Evolutionary conservation across 2,113 vertebrate species (phyloP), one percentile per base, ranked within the genome.

Genomic region (Leucosticte australis): DNA sequence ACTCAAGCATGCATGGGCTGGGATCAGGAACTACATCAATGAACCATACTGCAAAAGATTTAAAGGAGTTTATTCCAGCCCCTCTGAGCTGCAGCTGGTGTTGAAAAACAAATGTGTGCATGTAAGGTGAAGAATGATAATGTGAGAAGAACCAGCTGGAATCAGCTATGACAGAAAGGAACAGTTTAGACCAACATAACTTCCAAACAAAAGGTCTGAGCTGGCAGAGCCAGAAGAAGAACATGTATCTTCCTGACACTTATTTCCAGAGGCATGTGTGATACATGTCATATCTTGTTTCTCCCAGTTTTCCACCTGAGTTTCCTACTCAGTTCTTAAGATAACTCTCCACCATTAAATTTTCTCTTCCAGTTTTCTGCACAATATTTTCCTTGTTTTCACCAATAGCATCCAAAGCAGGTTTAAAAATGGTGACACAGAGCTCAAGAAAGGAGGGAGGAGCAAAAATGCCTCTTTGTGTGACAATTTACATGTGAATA

Each of bases 321-420:
- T 24, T 83, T 83, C 46, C 41, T 56, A 33, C 31, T 71, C 30
- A 47, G 22, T 55, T 90, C 22, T 65, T 70, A 71, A 89, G 37
- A 63, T 5, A 31, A 50, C 16, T 2, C 35, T 82, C 35, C 57
- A 90, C 39, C 5, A 39, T 10, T 11, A 53, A 52, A 39, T 68
- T 60, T 68, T 79, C 24, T 79, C 35, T 42, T 71, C 24, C 13
- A 71, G 23, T 75, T 88, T 55, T 41, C 50, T 39, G 28, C 21
- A 20, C 6, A 15, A 24, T 47, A 7, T 19, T 57, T n/a, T 47
- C 15, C 33, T 47, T 0, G 0, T 60, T 87, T 87, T 55, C 39
- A 42, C 6, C 11, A 44, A 30, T 2, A 56, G 33, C 30, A 79
- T 39, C 27, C 62, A 85, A 31, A 78, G 3, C 7, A 88, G 44